Base-by-base conservation (phyloP, 2,888 invertebrate species). In the Apantesis nais region DNA sequence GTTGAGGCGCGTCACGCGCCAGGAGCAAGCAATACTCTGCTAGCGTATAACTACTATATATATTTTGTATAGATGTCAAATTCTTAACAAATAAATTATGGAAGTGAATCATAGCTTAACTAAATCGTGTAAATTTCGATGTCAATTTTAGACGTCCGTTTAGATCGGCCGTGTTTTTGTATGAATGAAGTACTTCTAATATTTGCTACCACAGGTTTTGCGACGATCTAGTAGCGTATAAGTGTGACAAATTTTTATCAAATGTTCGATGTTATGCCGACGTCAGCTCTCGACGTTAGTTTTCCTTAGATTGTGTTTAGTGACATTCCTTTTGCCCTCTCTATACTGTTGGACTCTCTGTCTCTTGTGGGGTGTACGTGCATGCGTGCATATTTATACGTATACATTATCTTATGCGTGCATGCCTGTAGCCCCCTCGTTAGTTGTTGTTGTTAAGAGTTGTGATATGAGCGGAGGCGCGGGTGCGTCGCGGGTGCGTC, bases 51-150 rank as follows among this genome's bases (percentile, higher is more conserved):
- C 82, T 83, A 81, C 78, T 83, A 83, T 91, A 83, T 92, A 93
- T 93, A 93, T 93, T 93, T 93, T 93, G 91, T 92, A 92, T 93
- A 93, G 92, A 92, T 90, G 93, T 94, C 92, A 88, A 91, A 91
- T 91, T 92, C 90, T 88, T 91, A 87, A 90, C 82, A 81, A 85
- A 85, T 85, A 85, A 88, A 82, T 88, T 85, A 88, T 85, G 86
- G 81, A 73, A 66, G 66, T 93, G 93, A 93, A 92, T 90, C 87
- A 92, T 93, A 93, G 93, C 92, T 92, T 93, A 92, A 90, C 79
- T 83, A 85, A 89, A 88, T 92, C 89, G 88, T 94, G 92, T 93
- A 93, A 91, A 91, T 91, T 90, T 94, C 90, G 92, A 94, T 94
- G 94, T 94, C 94, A 94, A 94, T 94, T 94, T 90, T 94, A 93